Conservation (phyloP, 2,113 vertebrate genomes). For the Geococcyx californianus region DNA sequence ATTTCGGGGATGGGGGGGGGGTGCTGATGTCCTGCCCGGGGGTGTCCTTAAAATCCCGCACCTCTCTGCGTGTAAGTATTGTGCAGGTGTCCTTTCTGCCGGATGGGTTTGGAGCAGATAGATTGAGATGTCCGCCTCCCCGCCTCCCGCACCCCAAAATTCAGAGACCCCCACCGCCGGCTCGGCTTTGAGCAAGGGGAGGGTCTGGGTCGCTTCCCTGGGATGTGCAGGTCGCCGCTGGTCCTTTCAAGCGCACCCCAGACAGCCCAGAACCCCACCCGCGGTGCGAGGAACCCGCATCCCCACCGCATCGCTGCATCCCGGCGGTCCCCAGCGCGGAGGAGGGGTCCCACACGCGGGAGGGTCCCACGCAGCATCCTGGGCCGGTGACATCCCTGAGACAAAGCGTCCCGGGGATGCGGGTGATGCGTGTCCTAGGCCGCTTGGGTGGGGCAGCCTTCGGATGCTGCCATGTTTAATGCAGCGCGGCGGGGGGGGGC, state of each 20-base stretch:
- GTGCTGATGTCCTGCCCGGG: not conserved
- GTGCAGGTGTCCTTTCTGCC: not conserved
- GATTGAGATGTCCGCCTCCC: rapidly evolving
- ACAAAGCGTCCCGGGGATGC: slow-evolving; percentile 24
- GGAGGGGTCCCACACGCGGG: rapidly evolving
- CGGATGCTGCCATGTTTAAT: slow-evolving; percentile 43
- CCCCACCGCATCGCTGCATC: not conserved
- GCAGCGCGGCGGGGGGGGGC: not conserved
- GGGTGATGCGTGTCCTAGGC: not conserved
- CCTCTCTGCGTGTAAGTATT: not conserved
- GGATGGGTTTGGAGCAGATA: not conserved
- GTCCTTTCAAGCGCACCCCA: not conserved
- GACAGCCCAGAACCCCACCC: not conserved
- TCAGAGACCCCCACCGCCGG: not conserved
- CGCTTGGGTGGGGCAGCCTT: slow-evolving; percentile 48
- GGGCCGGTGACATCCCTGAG: not conserved
- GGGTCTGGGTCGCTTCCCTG: not conserved
- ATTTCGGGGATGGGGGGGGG: too few species aligned
- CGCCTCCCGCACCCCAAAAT: not conserved
- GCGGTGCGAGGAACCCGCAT: not conserved
- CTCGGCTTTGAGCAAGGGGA: not conserved
- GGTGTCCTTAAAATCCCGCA: not conserved
- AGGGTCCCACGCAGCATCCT: not conserved
- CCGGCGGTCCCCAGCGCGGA: rapidly evolving
- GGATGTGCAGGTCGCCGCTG: not conserved